phyloP scores from a whole-genome alignment of 2,888 invertebrate species.

The Eugnorisma glareosa region DNA sequence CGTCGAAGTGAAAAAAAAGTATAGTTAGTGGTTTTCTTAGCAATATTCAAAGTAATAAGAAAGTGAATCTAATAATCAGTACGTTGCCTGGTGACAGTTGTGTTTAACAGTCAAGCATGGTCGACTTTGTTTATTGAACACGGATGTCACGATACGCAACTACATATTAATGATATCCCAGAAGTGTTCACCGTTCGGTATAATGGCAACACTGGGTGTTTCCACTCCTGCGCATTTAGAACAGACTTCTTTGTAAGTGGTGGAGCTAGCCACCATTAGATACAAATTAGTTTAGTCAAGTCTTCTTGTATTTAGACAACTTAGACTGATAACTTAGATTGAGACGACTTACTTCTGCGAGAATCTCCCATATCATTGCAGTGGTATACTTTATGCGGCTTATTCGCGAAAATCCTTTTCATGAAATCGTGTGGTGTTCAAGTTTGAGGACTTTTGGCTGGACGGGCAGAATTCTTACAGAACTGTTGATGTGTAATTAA shows the following conservation, averaged over 20 bases:
- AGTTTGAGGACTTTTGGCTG: not conserved
- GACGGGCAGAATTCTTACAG: not conserved
- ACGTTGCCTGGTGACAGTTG: slow-evolving; percentile 16
- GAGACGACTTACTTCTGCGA: not conserved
- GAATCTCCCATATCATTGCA: not conserved
- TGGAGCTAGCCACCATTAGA: not conserved
- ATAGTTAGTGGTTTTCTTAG: not conserved
- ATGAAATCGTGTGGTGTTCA: not conserved
- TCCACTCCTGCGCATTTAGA: slow-evolving; percentile 18
- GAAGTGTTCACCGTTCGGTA: slow-evolving; percentile 37
- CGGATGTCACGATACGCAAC: slow-evolving; percentile 54
- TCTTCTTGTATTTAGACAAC: not conserved
- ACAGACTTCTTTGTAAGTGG: slow-evolving; percentile 20
- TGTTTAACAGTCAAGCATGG: slow-evolving; percentile 44
- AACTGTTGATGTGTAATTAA: not conserved
- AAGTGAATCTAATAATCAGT: slow-evolving; percentile 25
- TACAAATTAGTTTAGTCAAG: not conserved
- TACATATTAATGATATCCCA: slow-evolving; percentile 56
- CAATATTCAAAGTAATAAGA: slow-evolving; percentile 16
- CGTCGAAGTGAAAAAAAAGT: not conserved
- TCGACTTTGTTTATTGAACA: slow-evolving; percentile 38
- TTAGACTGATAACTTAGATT: no score
- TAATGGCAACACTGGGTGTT: slow-evolving; percentile 50
- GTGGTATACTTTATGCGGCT: not conserved
- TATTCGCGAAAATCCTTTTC: not conserved